Base-by-base conservation (phyloP, 2,888 invertebrate species). In the Diplolepis rosae region DNA sequence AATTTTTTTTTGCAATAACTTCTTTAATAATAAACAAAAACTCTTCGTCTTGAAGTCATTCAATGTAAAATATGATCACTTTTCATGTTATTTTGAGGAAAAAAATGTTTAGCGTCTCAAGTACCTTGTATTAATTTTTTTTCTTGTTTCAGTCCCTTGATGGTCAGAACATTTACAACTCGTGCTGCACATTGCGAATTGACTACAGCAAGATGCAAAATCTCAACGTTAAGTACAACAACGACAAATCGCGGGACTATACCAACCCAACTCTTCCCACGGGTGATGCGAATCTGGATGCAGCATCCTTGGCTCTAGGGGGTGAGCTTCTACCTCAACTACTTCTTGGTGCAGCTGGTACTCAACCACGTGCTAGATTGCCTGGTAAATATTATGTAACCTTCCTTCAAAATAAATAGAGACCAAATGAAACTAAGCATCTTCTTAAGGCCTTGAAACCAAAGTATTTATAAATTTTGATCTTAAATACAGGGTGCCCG, bases 171-270 rank as follows among this genome's bases (percentile, higher is more conserved):
- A 98, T 99, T 88, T 99, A 99, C 93, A 99, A 98, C 90, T 98
- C 98, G 73, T 99, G 99, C 91, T 99, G 99, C 92, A 99, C 98
- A 70, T 92, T 99, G 86, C 95, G 98, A 90, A 99, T 99, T 90
- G 99, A 99, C 91, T 99, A 98, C 92, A 98, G 98, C 84, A 99
- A 99, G 91, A 93, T 99, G 93, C 95, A 96, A 84, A 97, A 96
- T 84, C 92, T 99, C 85, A 99, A 99, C 91, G 99, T 99, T 82
- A 98, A 98, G 90, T 99, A 98, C 92, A 99, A 99, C 92, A 99
- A 99, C 91, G 99, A 99, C 92, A 99, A 99, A 91, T 98, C 98
- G 75, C 93, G 99, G 75, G 99, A 99, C 91, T 99, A 98, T 92
- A 99, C 99, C 83, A 99, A 99, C 91, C 99, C 99, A 67, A 95